Base-by-base conservation (phyloP, 1,140 invertebrate genomes). In the Caenorhabditis brenneri region DNA sequence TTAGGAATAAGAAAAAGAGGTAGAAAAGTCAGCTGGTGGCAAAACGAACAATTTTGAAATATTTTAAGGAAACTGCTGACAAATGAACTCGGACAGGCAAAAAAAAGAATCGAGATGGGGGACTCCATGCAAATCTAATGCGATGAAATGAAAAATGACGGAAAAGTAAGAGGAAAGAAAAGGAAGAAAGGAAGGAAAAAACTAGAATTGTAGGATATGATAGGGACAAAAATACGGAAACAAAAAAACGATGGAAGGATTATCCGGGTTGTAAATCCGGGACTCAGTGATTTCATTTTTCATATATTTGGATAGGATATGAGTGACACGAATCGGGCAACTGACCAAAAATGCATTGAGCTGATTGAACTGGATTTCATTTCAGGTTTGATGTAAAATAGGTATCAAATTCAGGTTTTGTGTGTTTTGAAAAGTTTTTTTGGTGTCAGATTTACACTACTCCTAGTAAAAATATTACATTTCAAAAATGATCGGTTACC, bases 81-180 rank as follows among this genome's bases (percentile, higher is more conserved):
- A 74, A 74, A 74, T 74, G 65, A 74, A 74, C 36, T 74, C 65
- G 36, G 65, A 46, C 65, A 42, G 36, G 12, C n/a, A n/a, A n/a
- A n/a, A n/a, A n/a, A 46, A 39, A 15, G 65, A 15, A 58, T 27
- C 15, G 53, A 58, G 24, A 58, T 58, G 65, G 31, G 58, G 36
- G n/a, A 39, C 33, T 55, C 36, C 65, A 74, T 74, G 65, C 65
- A 74, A 74, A 74, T 42, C 65, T 74, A 74, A 74, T 74, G 65
- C 65, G 65, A 74, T 46, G 36, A 39, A 74, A 74, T 42, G 65
- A 74, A 74, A 74, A 74, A 74, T 74, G 65, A 42, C 36, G 36
- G 65, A 74, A 42, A 74, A 74, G 10, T 42, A 24, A 27, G 24
- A 12, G 12, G 10, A 74, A 74, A 42, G 36, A 74, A 42, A 36